Evolutionary conservation across 2,113 vertebrate genomes (phyloP).

Genomic region (Macquaria ambigua): DNA sequence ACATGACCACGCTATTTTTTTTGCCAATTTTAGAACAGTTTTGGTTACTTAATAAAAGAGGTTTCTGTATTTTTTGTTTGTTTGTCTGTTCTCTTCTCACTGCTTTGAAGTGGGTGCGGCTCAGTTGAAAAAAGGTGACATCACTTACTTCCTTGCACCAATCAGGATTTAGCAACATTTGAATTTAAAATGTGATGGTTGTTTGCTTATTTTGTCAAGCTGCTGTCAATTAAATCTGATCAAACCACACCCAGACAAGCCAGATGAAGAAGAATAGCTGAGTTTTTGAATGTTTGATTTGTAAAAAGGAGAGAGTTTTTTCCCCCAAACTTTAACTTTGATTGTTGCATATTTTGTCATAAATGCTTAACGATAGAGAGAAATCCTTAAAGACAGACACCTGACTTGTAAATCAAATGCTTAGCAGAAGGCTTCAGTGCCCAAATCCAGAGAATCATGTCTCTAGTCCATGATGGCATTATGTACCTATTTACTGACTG

Average conservation of each 20-base stretch:
- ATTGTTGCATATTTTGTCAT: neutral
- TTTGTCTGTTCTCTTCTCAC: neutral
- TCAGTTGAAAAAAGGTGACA: neutral
- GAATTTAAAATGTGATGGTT: neutral
- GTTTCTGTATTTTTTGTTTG: neutral
- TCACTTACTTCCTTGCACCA: neutral
- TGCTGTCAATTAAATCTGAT: neutral
- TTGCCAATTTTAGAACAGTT: neutral
- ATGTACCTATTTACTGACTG: neutral
- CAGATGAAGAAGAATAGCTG: neutral
- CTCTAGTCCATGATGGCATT: neutral
- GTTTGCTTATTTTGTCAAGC: neutral
- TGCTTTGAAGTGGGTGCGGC: neutral
- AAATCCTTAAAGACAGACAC: neutral
- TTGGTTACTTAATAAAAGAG: neutral
- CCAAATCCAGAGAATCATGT: neutral
- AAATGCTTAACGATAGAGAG: neutral
- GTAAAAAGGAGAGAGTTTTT: neutral
- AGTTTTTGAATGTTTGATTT: neutral
- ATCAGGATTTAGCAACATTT: neutral
- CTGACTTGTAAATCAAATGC: neutral
- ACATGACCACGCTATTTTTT: neutral
- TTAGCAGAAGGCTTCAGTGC: too few species aligned
- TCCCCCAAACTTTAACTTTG: neutral
- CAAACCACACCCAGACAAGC: neutral